phyloP scores from a whole-genome alignment of 2,113 vertebrate genomes.

The Alectura lathami region DNA sequence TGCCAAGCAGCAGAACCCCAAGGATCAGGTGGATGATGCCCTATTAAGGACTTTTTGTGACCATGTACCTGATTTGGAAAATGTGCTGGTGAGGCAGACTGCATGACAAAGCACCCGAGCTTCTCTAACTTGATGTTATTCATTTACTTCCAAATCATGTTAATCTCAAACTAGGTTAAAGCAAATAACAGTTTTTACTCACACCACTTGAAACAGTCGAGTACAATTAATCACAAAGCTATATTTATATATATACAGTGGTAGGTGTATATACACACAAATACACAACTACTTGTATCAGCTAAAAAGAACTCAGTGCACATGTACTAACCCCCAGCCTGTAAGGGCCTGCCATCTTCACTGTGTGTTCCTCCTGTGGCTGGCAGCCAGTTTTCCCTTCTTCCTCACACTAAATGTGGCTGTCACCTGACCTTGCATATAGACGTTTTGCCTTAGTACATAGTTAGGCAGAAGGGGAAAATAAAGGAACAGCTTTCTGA shows the following conservation, averaged over 20 bases:
- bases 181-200: background rate
- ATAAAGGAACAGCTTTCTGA: background rate
- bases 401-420: background rate
- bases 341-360: background rate
- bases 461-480: background rate
- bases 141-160: background rate
- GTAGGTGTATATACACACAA: too few relatives aligned
- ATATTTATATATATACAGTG: background rate
- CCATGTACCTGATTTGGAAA: fast-evolving
- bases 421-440: background rate
- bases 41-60: background rate
- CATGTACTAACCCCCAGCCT: background rate
- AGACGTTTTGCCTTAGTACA: background rate
- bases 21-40: background rate
- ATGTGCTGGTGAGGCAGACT: background rate
- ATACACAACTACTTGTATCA: background rate
- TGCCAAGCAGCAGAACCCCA: background rate
- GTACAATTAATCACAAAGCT: background rate
- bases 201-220: background rate
- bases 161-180: background rate
- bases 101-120: background rate
- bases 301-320: background rate
- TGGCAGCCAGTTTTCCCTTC: background rate
- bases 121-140: background rate
- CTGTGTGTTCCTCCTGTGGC: background rate